These are phyloP conservation scores for Dissostichus mawsoni DNA, from an alignment of 2,113 vertebrate species.

Conservation along the genomic window DNA sequence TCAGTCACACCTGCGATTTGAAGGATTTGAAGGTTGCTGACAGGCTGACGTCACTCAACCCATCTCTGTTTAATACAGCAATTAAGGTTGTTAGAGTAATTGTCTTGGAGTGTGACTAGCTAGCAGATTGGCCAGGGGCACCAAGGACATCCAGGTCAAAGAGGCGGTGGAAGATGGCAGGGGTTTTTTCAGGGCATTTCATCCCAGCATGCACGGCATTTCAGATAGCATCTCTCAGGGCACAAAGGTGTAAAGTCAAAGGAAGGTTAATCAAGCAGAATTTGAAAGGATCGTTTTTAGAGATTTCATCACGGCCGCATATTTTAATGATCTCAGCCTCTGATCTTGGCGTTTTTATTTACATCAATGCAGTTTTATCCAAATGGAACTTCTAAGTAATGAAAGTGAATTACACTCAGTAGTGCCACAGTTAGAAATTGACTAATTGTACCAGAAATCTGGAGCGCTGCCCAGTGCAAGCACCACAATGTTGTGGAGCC, in stretches of 20 bases:
- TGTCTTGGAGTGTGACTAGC: slow-evolving; percentile 12
- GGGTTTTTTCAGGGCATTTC: slow-evolving; percentile 39
- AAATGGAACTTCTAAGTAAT: no score
- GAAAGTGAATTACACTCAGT: no score
- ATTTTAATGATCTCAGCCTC: slow-evolving; percentile 13
- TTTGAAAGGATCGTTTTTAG: not conserved
- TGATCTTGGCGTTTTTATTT: slow-evolving; percentile 24
- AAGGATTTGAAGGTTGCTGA: slow-evolving; percentile 41
- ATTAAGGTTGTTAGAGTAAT: slow-evolving; percentile 24
- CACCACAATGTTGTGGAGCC: no score
- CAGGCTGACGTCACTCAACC: slow-evolving; percentile 33
- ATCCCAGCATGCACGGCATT: slow-evolving; percentile 23
- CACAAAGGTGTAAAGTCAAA: not conserved
- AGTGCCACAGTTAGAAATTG: no score
- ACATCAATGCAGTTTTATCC: not conserved
- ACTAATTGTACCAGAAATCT: no score
- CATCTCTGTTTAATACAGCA: slow-evolving; percentile 9
- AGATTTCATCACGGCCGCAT: not conserved
- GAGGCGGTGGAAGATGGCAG: slow-evolving; percentile 55
- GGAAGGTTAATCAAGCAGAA: slow-evolving; percentile 10
- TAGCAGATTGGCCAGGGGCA: slow-evolving; percentile 18
- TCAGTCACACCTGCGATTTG: not conserved
- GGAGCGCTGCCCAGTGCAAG: no score
- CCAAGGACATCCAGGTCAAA: slow-evolving; percentile 49
- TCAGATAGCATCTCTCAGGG: slow-evolving; percentile 20